Percentiles rank a stretch among this genome's conserved stretches.
Conservation (phyloP, 2,113 vertebrate species). For the Dromas ardeola region DNA sequence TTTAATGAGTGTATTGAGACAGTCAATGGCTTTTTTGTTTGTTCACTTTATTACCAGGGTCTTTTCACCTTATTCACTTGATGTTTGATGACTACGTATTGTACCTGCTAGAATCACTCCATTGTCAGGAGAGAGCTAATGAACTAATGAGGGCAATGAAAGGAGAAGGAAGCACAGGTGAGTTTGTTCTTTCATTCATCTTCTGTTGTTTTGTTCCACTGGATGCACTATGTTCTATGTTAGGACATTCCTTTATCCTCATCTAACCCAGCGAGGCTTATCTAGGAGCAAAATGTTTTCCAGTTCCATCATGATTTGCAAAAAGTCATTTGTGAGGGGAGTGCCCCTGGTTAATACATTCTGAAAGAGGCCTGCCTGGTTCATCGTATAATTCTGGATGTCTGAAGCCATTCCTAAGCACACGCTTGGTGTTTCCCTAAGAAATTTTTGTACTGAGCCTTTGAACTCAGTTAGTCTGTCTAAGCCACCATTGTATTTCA, state of each 20-base stretch:
- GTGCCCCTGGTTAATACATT: not conserved
- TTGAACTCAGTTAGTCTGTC: not conserved
- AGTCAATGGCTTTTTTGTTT: conserved; percentile 39
- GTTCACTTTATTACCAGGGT: conserved; percentile 79
- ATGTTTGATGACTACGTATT: conserved; percentile 99
- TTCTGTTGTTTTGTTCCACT: not conserved
- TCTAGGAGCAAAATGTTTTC: not conserved
- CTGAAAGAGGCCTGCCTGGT: not conserved
- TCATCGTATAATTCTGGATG: not conserved
- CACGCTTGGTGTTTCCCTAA: not conserved
- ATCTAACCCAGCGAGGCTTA: not conserved
- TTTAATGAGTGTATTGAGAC: conserved; percentile 18
- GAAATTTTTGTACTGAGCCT: not conserved
- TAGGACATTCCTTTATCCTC: not conserved
- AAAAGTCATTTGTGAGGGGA: not conserved
- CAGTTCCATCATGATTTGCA: not conserved
- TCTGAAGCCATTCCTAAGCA: not conserved
- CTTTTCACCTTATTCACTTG: conserved; percentile 97
- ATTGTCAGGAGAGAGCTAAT: conserved; percentile 95
- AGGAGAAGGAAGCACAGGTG: conserved; percentile 88
- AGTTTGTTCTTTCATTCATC: conserved; percentile 18
- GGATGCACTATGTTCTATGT: not conserved
- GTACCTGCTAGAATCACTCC: conserved; percentile 95
- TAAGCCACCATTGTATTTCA: not conserved
- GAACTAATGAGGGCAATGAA: conserved; percentile 98